Conservation (phyloP, 2,113 vertebrate genomes). For the Lophotis ruficrista region DNA sequence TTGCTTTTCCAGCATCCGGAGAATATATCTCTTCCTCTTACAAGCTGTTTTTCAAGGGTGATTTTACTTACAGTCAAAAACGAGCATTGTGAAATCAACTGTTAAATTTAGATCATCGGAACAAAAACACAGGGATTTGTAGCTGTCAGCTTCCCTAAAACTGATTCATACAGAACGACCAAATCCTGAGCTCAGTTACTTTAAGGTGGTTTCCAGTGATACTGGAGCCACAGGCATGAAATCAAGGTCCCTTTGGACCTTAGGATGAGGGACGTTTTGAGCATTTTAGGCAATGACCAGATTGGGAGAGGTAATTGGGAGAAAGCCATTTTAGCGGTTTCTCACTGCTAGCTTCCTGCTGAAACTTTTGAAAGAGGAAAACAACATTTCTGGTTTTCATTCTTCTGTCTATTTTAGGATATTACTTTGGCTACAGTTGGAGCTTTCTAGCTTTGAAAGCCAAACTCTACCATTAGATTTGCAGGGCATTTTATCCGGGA, state of each 20-base stretch:
- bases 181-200: neutral
- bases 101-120: slow-evolving; percentile 66
- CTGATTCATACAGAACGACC: slow-evolving; percentile 9
- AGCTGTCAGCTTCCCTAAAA: slow-evolving; percentile 43
- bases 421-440: slow-evolving; percentile 51
- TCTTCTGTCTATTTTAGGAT: slow-evolving; percentile 70
- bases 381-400: slow-evolving; percentile 64
- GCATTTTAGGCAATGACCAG: neutral
- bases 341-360: slow-evolving; percentile 18
- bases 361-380: slow-evolving; percentile 49
- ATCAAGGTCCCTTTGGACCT: neutral
- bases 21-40: slow-evolving; percentile 9
- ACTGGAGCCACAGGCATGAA: neutral
- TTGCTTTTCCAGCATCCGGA: neutral
- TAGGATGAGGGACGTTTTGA: neutral
- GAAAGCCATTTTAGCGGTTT: slow-evolving; percentile 5
- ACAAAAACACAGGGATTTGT: slow-evolving; percentile 52
- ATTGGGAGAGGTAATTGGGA: neutral
- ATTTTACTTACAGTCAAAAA: slow-evolving; percentile 54
- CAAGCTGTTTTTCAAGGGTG: slow-evolving; percentile 32
- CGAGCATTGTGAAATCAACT: slow-evolving; percentile 55
- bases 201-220: slow-evolving; percentile 14
- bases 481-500: slow-evolving; percentile 25
- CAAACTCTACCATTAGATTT: slow-evolving; percentile 43
- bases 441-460: slow-evolving; percentile 54